A percentile compares a stretch with the other conserved stretches of the same genome.
phyloP scores from a whole-genome alignment of 2,797 vertebrate species.

The Setipinna tenuifilis region DNA sequence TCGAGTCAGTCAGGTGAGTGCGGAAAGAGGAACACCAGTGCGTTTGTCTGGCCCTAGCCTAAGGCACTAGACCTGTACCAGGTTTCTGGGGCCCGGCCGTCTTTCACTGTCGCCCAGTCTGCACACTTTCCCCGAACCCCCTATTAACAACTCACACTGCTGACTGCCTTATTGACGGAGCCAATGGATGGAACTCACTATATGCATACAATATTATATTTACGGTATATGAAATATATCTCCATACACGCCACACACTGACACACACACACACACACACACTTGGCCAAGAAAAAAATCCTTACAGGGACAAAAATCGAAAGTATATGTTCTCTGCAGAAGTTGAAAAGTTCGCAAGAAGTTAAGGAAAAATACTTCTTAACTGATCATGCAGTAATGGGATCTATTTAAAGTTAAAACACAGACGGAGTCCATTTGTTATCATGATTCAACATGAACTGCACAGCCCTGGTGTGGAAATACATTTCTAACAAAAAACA shows the following conservation, averaged over 20 bases:
- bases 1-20: constrained; percentile 37
- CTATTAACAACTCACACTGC: background rate
- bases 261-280: background rate
- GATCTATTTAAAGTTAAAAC: constrained; percentile 12
- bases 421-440: constrained; percentile 15
- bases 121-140: background rate
- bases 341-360: constrained; percentile 13
- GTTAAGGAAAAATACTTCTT: constrained; percentile 1
- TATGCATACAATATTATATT: background rate
- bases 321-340: background rate
- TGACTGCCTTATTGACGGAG: background rate
- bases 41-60: background rate
- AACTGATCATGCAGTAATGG: background rate
- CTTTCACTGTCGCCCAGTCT: background rate
- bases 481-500: background rate
- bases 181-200: background rate
- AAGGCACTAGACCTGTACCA: background rate
- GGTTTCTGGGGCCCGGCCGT: background rate
- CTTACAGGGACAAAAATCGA: too few species aligned
- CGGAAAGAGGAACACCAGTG: background rate
- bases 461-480: background rate
- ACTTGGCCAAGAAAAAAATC: too few species aligned
- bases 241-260: background rate
- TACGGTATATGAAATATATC: background rate
- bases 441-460: background rate